phyloP scores from a whole-genome alignment of 2,797 vertebrate genomes.

The Micromesistius poutassou region DNA sequence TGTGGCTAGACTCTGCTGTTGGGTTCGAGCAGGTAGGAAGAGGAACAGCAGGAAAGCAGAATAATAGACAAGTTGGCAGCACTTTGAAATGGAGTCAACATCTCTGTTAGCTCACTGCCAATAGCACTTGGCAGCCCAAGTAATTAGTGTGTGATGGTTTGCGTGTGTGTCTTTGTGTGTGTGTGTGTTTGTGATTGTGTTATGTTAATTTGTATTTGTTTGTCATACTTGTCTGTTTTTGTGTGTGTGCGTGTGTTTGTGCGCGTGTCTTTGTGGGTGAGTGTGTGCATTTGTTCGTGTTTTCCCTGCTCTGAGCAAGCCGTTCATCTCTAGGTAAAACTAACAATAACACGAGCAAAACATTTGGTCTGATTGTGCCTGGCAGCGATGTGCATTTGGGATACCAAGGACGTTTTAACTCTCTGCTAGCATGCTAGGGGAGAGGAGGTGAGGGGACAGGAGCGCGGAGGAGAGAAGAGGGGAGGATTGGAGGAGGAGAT shows the following conservation, averaged over 20 bases:
- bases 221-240: conserved; percentile 17
- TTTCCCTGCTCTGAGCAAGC: conserved; percentile 16
- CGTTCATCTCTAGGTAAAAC: conserved; percentile 40
- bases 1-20: neutral
- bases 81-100: conserved; percentile 48
- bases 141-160: conserved; percentile 42
- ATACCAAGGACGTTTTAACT: conserved; percentile 56
- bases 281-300: neutral
- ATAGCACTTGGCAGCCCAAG: conserved; percentile 37
- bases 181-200: conserved; percentile 11
- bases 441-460: neutral
- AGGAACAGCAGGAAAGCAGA: conserved; percentile 43
- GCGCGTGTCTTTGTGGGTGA: conserved; percentile 30
- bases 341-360: conserved; percentile 24
- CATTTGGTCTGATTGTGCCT: conserved; percentile 39
- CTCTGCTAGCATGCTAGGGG: conserved; percentile 5
- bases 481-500: neutral
- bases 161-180: conserved; percentile 28
- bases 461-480: neutral
- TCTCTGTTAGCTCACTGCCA: conserved; percentile 58
- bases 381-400: conserved; percentile 35
- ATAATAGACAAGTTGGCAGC: conserved; percentile 54
- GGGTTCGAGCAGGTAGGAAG: conserved; percentile 25
- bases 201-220: neutral
- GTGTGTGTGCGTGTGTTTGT: conserved; percentile 20